A percentile compares a stretch with the other conserved stretches of the same genome.
These are phyloP conservation scores for Lutjanus campechanus DNA, from an alignment of 2,797 vertebrate genomes.

Conservation along the genomic window DNA sequence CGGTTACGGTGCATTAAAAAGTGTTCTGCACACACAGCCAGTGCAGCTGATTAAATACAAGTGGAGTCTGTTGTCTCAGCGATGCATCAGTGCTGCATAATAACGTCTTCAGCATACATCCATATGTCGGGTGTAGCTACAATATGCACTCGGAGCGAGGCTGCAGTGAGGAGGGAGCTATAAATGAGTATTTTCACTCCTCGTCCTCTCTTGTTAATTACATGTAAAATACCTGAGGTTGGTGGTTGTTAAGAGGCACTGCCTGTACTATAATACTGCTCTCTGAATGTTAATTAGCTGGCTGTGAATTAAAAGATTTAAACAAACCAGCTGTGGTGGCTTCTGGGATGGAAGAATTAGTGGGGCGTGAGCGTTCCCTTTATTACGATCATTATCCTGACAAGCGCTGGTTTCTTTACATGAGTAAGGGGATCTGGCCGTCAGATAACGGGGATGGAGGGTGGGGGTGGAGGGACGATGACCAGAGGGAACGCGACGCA, in stretches of 20 bases:
- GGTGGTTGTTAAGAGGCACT: conserved; percentile 75
- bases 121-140: conserved; percentile 51
- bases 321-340: conserved; percentile 86
- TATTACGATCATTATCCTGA: conserved; percentile 88
- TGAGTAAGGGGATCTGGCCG: conserved; percentile 77
- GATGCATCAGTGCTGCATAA: conserved; percentile 69
- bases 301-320: conserved; percentile 86
- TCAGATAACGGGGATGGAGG: conserved; percentile 49
- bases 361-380: conserved; percentile 84
- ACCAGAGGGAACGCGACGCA: conserved; percentile 55
- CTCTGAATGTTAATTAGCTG: conserved; percentile 87
- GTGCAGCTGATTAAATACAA: conserved; percentile 76
- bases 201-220: conserved; percentile 77
- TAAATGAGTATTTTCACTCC: conserved; percentile 69
- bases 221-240: conserved; percentile 84
- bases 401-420: conserved; percentile 81
- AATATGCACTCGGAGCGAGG: conserved; percentile 37
- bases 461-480: conserved; percentile 14
- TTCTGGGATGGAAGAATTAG: conserved; percentile 87
- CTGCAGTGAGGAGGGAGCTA: conserved; percentile 52
- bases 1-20: conserved; percentile 71
- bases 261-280: conserved; percentile 77
- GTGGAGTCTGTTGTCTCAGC: conserved; percentile 67
- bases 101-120: conserved; percentile 55
- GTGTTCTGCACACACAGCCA: conserved; percentile 69